Conservation (phyloP, 2,113 vertebrate species). For the Mustela lutreola region DNA sequence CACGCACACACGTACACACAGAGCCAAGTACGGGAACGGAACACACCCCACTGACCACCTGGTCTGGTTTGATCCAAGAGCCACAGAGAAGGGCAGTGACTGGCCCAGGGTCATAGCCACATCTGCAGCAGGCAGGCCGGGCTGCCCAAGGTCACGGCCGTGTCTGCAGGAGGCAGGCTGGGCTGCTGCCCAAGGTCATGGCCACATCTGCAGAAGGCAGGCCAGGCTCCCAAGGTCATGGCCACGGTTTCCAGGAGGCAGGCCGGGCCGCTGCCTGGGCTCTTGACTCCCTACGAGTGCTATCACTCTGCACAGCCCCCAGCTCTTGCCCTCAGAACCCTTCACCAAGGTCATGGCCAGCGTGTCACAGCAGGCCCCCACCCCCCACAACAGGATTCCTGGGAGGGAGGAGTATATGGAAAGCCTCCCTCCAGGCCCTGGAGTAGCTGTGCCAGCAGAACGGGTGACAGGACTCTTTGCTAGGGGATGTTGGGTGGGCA, state of each 20-base stretch:
- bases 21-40: background rate
- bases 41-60: background rate
- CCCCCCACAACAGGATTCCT: background rate
- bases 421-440: background rate
- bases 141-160: background rate
- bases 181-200: background rate
- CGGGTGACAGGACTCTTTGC: background rate
- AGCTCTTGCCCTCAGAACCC: background rate
- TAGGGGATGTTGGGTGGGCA: background rate
- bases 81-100: background rate
- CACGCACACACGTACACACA: fast-evolving
- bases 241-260: background rate
- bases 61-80: background rate
- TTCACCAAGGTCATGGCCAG: background rate
- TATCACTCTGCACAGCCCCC: background rate
- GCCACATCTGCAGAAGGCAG: background rate
- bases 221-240: background rate
- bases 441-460: too few relatives aligned
- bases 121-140: background rate
- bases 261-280: background rate
- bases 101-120: background rate
- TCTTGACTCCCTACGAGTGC: background rate
- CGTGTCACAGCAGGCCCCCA: background rate
- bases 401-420: background rate
- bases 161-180: background rate